phyloP scores from a whole-genome alignment of 2,797 vertebrate species.

The Typhlichthys eigenmanni region DNA sequence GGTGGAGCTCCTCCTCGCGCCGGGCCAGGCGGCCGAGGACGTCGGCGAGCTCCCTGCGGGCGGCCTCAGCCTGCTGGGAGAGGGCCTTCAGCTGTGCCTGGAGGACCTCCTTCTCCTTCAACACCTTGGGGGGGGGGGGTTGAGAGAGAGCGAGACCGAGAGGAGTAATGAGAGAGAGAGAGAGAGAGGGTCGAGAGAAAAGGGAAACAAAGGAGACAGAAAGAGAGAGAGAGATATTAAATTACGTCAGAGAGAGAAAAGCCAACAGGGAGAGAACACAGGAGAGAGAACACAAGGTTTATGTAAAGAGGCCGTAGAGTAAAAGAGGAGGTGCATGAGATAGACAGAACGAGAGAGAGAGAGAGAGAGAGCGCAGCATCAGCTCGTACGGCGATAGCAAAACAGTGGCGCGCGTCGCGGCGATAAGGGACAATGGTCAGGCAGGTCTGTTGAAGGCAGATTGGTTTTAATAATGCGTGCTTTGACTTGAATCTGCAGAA shows the following conservation, averaged over 20 bases:
- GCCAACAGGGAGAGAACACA: slow-evolving; percentile 30
- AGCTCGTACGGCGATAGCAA: slow-evolving; percentile 62
- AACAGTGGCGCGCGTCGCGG: slow-evolving; percentile 56
- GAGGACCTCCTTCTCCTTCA: slow-evolving; percentile 83
- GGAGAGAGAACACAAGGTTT: slow-evolving; percentile 48
- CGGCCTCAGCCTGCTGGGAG: slow-evolving; percentile 85
- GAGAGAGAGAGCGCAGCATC: slow-evolving; percentile 40
- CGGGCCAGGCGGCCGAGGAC: slow-evolving; percentile 83
- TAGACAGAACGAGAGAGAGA: slow-evolving; percentile 53
- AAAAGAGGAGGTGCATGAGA: slow-evolving; percentile 46
- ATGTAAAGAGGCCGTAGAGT: slow-evolving; percentile 53
- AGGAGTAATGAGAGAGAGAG: background rate
- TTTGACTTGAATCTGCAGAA: slow-evolving; percentile 68
- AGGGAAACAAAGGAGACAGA: slow-evolving; percentile 8
- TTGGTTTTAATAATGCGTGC: slow-evolving; percentile 69
- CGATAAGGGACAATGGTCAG: slow-evolving; percentile 73
- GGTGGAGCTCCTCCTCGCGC: slow-evolving; percentile 86
- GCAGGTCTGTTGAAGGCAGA: slow-evolving; percentile 73
- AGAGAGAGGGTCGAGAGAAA: slow-evolving; percentile 14
- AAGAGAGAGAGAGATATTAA: background rate
- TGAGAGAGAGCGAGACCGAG: background rate
- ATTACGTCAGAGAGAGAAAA: background rate
- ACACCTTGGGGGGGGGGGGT: slow-evolving; percentile 64
- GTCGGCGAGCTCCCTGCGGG: slow-evolving; percentile 84
- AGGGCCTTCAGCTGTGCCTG: slow-evolving; percentile 82